A percentile compares a stretch with the other conserved stretches of the same genome.
These are phyloP conservation scores for Phthorimaea operculella DNA, from an alignment of 1,140 invertebrate species.

Conservation along the genomic window DNA sequence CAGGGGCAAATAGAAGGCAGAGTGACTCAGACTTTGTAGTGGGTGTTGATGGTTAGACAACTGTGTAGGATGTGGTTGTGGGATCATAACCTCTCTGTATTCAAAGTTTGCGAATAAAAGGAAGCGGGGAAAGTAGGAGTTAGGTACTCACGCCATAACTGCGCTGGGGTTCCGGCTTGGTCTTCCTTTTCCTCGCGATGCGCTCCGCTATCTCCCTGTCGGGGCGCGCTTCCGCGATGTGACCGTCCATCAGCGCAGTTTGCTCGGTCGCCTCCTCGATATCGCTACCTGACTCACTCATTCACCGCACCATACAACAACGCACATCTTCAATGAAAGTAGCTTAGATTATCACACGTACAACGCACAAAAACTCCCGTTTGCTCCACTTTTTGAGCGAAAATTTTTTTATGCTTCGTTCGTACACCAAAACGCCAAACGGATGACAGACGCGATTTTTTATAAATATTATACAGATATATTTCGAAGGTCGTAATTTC, in stretches of 20 bases:
- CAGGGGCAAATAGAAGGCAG: not conserved
- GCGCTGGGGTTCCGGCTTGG: conserved; percentile 46
- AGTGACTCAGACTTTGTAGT: conserved; percentile 1
- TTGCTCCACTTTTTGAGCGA: not conserved
- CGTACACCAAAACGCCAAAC: not conserved
- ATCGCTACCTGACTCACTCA: conserved; percentile 55
- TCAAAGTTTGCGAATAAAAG: not conserved
- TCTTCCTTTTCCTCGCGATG: conserved; percentile 55
- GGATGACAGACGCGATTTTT: not conserved
- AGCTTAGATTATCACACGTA: not conserved
- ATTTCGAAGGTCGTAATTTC: too few relatives aligned
- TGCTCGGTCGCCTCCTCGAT: conserved; percentile 71
- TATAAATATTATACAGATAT: not conserved
- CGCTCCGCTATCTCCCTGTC: conserved; percentile 60
- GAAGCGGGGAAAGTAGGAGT: not conserved
- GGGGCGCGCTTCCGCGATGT: conserved; percentile 71
- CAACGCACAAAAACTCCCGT: not conserved
- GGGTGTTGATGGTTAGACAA: conserved; percentile 10
- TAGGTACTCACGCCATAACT: conserved; percentile 52
- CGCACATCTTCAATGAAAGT: conserved; percentile 28
- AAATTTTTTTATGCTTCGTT: not conserved
- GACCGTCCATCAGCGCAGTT: conserved; percentile 83
- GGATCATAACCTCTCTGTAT: too few relatives aligned
- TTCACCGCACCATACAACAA: conserved; percentile 41
- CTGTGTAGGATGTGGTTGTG: too few relatives aligned